Conservation (phyloP, 2,888 invertebrate species). For the Sarcophaga caerulescens region DNA sequence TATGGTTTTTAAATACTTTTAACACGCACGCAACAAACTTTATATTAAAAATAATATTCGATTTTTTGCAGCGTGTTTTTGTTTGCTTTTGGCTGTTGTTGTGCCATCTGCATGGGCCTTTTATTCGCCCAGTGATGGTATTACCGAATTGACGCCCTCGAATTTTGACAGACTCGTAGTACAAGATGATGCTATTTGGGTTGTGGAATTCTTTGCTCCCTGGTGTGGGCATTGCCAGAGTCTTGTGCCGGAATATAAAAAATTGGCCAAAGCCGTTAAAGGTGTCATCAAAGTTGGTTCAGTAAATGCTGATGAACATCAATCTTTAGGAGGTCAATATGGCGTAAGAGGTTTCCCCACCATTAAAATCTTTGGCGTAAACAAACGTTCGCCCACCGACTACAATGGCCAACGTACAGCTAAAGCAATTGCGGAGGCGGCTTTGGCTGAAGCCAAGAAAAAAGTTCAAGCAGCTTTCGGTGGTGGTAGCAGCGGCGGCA, state of each 20-base stretch:
- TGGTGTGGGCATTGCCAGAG: constrained; percentile 97
- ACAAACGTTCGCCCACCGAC: constrained; percentile 91
- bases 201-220: constrained; percentile 93
- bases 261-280: constrained; percentile 95
- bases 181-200: constrained; percentile 93
- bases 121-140: constrained; percentile 88
- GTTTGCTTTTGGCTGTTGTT: constrained; percentile 18
- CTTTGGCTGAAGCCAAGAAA: constrained; percentile 88
- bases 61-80: constrained; percentile 9
- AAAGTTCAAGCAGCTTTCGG: constrained; percentile 88
- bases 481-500: constrained; percentile 81
- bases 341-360: constrained; percentile 96
- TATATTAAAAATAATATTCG: neutral
- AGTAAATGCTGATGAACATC: constrained; percentile 95
- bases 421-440: constrained; percentile 91
- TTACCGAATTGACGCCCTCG: constrained; percentile 91
- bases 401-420: constrained; percentile 94
- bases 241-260: constrained; percentile 95
- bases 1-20: constrained; percentile 2
- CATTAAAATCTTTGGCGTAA: constrained; percentile 94
- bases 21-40: neutral
- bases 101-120: constrained; percentile 78
- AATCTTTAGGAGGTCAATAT: constrained; percentile 89
- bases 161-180: constrained; percentile 94
- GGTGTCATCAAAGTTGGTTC: constrained; percentile 97